A percentile compares a stretch with the other conserved stretches of the same genome.
These are phyloP conservation scores for Drosophila neocordata DNA, from an alignment of 1,140 invertebrate species.

Conservation along the genomic window DNA sequence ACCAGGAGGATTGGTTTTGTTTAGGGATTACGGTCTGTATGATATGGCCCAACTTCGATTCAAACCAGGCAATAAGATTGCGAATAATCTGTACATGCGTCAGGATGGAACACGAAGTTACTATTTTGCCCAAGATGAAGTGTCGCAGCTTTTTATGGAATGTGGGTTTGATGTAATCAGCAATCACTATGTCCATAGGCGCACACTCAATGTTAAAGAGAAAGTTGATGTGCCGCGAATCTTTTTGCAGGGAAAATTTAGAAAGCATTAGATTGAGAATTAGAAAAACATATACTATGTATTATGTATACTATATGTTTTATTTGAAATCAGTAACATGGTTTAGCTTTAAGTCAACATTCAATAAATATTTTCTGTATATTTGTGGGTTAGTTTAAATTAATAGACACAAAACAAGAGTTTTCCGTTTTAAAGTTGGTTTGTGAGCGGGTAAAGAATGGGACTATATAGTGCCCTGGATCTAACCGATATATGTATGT, in stretches of 20 bases:
- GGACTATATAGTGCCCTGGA: conserved; percentile 18
- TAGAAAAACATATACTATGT: not conserved
- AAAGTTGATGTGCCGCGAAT: conserved; percentile 94
- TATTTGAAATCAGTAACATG: conserved; percentile 70
- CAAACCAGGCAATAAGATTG: conserved; percentile 95
- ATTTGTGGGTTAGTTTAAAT: conserved; percentile 59
- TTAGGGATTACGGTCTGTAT: conserved; percentile 98
- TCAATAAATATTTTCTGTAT: conserved; percentile 78
- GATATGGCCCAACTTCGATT: conserved; percentile 99
- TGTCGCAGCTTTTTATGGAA: conserved; percentile 84
- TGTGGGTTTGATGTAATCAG: conserved; percentile 88
- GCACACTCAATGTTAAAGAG: conserved; percentile 96
- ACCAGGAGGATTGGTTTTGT: conserved; percentile 92
- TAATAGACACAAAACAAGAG: conserved; percentile 49
- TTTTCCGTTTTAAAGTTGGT: conserved; percentile 35
- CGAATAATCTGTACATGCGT: conserved; percentile 97
- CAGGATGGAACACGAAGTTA: conserved; percentile 98
- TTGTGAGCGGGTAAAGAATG: conserved; percentile 2
- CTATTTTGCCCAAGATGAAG: conserved; percentile 90
- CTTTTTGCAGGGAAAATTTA: conserved; percentile 96
- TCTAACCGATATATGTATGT: conserved; percentile 33
- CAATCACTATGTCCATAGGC: conserved; percentile 91
- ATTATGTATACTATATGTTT: conserved; percentile 48
- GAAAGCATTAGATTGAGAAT: conserved; percentile 81
- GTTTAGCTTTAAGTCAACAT: conserved; percentile 64